Evolutionary conservation across 2,113 vertebrate species (phyloP).

Genomic region (Nestor notabilis): DNA sequence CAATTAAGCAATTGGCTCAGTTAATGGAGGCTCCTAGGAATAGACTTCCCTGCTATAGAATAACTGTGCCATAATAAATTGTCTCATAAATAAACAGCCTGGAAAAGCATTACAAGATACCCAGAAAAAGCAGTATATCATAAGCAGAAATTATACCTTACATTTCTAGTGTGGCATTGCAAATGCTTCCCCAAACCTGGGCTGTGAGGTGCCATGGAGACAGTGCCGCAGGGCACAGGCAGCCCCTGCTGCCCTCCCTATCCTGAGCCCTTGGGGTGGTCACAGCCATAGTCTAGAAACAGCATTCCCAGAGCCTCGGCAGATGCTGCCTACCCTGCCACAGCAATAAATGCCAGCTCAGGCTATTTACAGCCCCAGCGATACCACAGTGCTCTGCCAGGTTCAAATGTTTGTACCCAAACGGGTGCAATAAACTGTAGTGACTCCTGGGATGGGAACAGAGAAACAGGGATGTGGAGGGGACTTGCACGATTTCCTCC

Average conservation of each 20-base stretch:
- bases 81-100: slow-evolving; percentile 54
- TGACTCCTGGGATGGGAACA: background rate
- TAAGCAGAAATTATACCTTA: background rate
- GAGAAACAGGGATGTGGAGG: background rate
- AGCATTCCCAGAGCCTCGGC: background rate
- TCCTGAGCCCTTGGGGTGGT: rapidly evolving
- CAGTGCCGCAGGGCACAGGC: background rate
- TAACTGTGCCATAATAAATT: slow-evolving; percentile 29
- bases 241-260: background rate
- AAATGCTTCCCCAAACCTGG: rapidly evolving
- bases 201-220: background rate
- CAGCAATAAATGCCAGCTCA: background rate
- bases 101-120: slow-evolving; percentile 6
- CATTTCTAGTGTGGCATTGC: rapidly evolving
- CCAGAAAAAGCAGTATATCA: background rate
- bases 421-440: background rate
- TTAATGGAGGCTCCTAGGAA: slow-evolving; percentile 58
- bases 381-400: background rate
- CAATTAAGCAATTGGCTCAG: slow-evolving; percentile 64
- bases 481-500: background rate
- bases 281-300: rapidly evolving
- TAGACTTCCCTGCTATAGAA: slow-evolving; percentile 18
- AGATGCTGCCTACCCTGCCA: background rate
- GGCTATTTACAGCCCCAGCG: background rate
- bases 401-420: background rate